Percentiles rank a stretch among this genome's conserved stretches.
Conservation (phyloP, 1,140 invertebrate species). For the Euwallacea similis region DNA sequence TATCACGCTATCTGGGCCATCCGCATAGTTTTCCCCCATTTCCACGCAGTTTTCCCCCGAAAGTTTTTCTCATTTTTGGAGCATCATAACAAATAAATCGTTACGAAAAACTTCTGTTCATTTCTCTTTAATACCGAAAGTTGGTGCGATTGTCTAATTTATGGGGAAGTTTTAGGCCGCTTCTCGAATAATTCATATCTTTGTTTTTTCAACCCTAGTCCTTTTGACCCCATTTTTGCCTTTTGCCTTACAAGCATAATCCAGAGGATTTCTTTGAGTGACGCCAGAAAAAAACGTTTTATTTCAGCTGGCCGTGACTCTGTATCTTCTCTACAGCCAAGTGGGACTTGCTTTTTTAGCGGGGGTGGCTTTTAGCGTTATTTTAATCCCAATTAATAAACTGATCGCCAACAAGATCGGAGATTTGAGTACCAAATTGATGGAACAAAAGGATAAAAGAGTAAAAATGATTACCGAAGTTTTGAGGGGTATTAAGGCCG, state of each 20-base stretch:
- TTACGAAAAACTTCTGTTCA: slow-evolving; percentile 28
- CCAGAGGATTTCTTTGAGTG: no score
- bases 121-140: slow-evolving; percentile 38
- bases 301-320: slow-evolving; percentile 74
- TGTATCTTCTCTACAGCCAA: slow-evolving; percentile 84
- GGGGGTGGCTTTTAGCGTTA: slow-evolving; percentile 81
- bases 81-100: slow-evolving; percentile 36
- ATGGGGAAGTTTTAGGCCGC: slow-evolving; percentile 23
- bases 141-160: slow-evolving; percentile 28
- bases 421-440: slow-evolving; percentile 81
- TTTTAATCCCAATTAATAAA: slow-evolving; percentile 95
- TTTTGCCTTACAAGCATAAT: slow-evolving; percentile 1
- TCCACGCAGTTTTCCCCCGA: slow-evolving; percentile 14
- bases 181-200: slow-evolving; percentile 29
- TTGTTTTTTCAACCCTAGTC: slow-evolving; percentile 20
- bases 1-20: slow-evolving; percentile 32
- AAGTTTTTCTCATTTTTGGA: slow-evolving; percentile 28
- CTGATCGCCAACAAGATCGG: slow-evolving; percentile 89
- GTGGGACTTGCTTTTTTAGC: slow-evolving; percentile 89
- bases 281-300: neutral
- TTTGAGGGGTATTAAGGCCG: slow-evolving; percentile 80
- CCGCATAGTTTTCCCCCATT: slow-evolving; percentile 19
- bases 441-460: slow-evolving; percentile 88
- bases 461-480: slow-evolving; percentile 89
- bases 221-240: neutral